Evolutionary conservation across 2,797 vertebrate genomes (phyloP), one percentile per base, ranked within the genome.

Genomic region (Lycodopsis pacificus): DNA sequence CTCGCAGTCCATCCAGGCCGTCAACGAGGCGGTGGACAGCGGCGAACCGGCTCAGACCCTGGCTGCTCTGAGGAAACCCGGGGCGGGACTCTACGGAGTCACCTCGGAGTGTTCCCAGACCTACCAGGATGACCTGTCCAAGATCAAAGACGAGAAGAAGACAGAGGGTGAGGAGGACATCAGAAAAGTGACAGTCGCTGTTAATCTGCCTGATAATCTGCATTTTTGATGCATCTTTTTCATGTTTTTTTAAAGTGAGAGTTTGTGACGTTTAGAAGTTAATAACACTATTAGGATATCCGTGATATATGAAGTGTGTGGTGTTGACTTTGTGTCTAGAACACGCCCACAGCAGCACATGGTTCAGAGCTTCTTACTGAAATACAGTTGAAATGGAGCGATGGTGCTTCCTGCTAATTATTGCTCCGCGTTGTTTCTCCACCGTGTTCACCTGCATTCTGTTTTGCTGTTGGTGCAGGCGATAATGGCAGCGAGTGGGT

Each of bases 41-140:
- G 96, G 95, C 0, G 96, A 97, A 1, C 71, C 96, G 0, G 84
- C 92, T 67, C 95, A 93, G 89, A 99, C 97, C 0, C 85, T 99
- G 79, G 89, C 93, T 0, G 92, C 97, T 34, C 91, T 99, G 79
- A 96, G 97, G 6, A 95, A 92, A 22, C 93, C 96, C 0, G 96
- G 96, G 3, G 94, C 97, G 0, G 97, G 97, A 19, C 93, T 99
- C 0, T 99, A 99, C 0, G 98, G 98, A 0, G 95, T 99, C 90
- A 99, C 97, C 8, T 94, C 97, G 0, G 98, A 99, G 82, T 99
- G 98, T 57, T 95, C 94, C 0, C 94, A 96, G 65, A 96, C 95
- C 0, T 99, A 99, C 91, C 97, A 97, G 85, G 92, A 90, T 5
- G 97, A 98, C 81, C 93, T 99, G 74, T 73, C 92, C 38, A 96